These are phyloP conservation scores for Saiga tatarica DNA, from an alignment of 2,113 vertebrate species.

Conservation along the genomic window DNA sequence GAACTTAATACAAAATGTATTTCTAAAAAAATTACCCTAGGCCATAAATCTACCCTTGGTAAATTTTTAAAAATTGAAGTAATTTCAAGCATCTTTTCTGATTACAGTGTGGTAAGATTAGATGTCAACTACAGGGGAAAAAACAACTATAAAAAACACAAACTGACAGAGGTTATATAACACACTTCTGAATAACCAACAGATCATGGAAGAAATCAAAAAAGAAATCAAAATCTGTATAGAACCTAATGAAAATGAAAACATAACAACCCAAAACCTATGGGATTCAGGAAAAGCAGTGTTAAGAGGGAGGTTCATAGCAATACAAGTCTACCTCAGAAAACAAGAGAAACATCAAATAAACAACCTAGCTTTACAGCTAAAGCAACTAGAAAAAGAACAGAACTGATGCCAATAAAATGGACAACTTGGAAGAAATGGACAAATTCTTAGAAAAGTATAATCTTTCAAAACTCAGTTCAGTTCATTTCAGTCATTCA, in stretches of 20 bases:
- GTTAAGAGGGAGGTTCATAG: not conserved
- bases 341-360: not conserved
- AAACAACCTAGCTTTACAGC: not conserved
- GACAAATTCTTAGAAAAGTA: not conserved
- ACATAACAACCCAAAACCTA: not conserved
- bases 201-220: not conserved
- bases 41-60: not conserved
- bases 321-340: not conserved
- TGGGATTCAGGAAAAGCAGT: not conserved
- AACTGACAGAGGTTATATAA: not conserved
- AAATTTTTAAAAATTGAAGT: not conserved
- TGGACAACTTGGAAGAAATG: not conserved
- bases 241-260: not conserved
- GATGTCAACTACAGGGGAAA: not conserved
- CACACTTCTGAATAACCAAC: not conserved
- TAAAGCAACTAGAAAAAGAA: not conserved
- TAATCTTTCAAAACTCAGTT: not conserved
- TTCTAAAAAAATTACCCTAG: not conserved
- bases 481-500: too few species aligned
- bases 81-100: not conserved
- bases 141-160: not conserved
- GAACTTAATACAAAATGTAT: not conserved
- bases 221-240: not conserved
- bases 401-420: not conserved
- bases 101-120: not conserved